Evolutionary conservation across 2,888 invertebrate species (phyloP), one percentile per base, ranked within the genome.

Genomic region (Mayetiola destructor): DNA sequence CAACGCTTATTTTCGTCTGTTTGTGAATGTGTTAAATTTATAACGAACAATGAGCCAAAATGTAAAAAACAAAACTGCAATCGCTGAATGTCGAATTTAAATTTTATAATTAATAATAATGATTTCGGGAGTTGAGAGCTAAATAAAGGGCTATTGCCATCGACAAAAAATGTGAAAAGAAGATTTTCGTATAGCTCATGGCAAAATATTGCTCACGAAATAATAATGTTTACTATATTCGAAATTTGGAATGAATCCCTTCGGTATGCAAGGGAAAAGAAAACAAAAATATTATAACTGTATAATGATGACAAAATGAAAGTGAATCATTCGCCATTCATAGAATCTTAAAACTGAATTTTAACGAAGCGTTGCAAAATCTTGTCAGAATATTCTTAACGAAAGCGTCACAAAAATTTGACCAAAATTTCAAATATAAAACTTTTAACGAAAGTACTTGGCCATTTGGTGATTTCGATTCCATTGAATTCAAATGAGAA

Each of bases 21-120:
- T n/a, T n/a, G n/a, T n/a, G n/a, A n/a, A n/a, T n/a, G n/a, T n/a
- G n/a, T n/a, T n/a, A n/a, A n/a, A n/a, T n/a, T n/a, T n/a, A n/a
- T n/a, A n/a, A n/a, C 42, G 42, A 16, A 48, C 14, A 48, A 27
- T 48, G 29, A 16, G 27, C 14, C 21, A 21, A 16, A 39, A 23
- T 12, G 23, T 23, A 42, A 21, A 42, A 42, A 23, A 6, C 48
- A 48, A 14, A 48, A 27, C 9, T n/a, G 48, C 12, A 27, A 12
- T 27, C 9, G 27, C 14, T 23, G 42, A 42, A 48, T 27, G 48
- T 48, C 48, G 48, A 48, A 48, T 48, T 48, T 48, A 48, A 48
- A 48, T 27, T 27, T 48, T 48, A 48, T 48, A 48, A 48, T 27
- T 48, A 48, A 48, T 48, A 48, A 48, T 48, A 48, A 48, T 48